phyloP scores from a whole-genome alignment of 2,888 invertebrate species.

The Apeira syringaria region DNA sequence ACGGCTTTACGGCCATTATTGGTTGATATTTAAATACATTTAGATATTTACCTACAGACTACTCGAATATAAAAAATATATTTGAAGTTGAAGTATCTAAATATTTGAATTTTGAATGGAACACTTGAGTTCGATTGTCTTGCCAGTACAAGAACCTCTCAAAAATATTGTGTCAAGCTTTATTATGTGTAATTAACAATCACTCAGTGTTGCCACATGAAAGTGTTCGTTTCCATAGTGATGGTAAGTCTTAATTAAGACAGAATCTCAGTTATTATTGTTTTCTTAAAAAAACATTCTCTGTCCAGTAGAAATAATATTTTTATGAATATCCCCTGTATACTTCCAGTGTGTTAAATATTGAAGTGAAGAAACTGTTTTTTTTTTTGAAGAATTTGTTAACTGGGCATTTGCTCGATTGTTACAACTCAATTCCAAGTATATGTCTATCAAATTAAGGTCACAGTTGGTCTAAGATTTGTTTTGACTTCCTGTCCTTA shows the following conservation, averaged over 20 bases:
- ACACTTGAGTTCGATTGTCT: slow-evolving; percentile 7
- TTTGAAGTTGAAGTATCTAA: no score
- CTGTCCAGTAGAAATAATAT: neutral
- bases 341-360: slow-evolving; percentile 11
- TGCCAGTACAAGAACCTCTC: slow-evolving; percentile 8
- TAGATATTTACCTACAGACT: neutral
- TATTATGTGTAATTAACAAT: neutral
- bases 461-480: no score
- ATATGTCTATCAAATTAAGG: no score
- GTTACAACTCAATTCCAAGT: no score
- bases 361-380: no score
- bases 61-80: neutral
- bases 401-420: no score
- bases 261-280: slow-evolving; percentile 9
- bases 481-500: no score
- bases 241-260: neutral
- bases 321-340: neutral
- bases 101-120: slow-evolving; percentile 8
- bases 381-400: no score
- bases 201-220: slow-evolving; percentile 9
- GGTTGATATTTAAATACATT: slow-evolving; percentile 1
- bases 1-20: slow-evolving; percentile 7
- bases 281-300: slow-evolving; percentile 1
- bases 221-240: neutral
- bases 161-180: neutral